Conservation (phyloP, 2,888 invertebrate species). For the Pseudococcus longispinus region DNA sequence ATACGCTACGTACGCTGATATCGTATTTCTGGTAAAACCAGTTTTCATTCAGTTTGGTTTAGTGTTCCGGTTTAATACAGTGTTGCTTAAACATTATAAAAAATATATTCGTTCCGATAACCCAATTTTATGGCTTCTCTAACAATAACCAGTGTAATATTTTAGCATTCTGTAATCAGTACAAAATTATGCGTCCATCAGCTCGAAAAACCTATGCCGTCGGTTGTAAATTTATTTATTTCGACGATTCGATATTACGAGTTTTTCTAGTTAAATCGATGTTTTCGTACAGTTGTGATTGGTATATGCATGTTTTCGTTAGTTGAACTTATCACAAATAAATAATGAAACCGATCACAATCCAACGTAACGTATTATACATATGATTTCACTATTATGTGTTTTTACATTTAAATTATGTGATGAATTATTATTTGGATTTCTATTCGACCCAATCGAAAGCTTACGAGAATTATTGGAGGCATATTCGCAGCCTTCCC, state of each 20-base stretch:
- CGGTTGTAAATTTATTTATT: neutral
- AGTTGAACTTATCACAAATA: constrained; percentile 25
- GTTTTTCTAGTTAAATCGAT: neutral
- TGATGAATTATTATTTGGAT: constrained; percentile 50
- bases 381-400: constrained; percentile 10
- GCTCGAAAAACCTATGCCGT: neutral
- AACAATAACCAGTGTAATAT: neutral
- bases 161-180: constrained; percentile 8
- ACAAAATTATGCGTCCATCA: neutral
- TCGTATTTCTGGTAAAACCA: constrained; percentile 36
- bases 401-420: constrained; percentile 37
- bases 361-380: neutral
- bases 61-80: constrained; percentile 38
- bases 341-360: neutral
- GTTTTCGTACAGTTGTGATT: constrained; percentile 37
- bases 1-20: neutral
- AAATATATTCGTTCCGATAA: constrained; percentile 37
- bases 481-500: constrained; percentile 30
- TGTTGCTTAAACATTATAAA: constrained; percentile 28
- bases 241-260: neutral
- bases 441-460: constrained; percentile 40
- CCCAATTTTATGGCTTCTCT: constrained; percentile 24
- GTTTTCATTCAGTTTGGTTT: constrained; percentile 39
- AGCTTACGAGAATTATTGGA: constrained; percentile 47
- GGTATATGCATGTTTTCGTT: neutral